These are phyloP conservation scores for Thryonomys swinderianus DNA, from an alignment of 2,113 vertebrate genomes.

Conservation along the genomic window DNA sequence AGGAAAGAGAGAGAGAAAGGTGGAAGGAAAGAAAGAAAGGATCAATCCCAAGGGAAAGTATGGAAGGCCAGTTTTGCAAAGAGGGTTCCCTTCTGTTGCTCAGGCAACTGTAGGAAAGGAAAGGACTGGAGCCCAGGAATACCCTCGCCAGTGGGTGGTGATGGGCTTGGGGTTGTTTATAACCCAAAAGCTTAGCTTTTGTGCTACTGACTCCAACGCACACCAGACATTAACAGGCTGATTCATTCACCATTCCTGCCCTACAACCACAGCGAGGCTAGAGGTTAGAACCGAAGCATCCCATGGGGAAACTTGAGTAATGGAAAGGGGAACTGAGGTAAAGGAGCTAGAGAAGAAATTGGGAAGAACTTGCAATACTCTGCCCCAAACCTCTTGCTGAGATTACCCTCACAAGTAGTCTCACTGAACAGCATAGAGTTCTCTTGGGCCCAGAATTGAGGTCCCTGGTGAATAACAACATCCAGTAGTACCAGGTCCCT, in stretches of 20 bases:
- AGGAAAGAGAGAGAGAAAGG: too few species aligned
- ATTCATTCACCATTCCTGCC: neutral
- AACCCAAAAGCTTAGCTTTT: neutral
- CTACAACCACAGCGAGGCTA: neutral
- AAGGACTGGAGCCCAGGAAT: neutral
- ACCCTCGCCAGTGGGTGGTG: neutral
- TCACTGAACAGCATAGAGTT: neutral
- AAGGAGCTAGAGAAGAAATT: neutral
- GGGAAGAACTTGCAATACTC: neutral
- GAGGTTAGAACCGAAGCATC: neutral
- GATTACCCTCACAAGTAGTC: neutral
- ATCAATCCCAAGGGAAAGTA: neutral
- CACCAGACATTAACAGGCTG: neutral
- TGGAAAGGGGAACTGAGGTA: neutral
- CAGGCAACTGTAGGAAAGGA: neutral
- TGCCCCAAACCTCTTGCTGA: neutral
- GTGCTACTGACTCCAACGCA: slow-evolving; percentile 58
- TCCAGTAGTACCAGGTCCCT: neutral
- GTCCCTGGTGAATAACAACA: neutral
- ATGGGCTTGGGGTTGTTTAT: slow-evolving; percentile 27
- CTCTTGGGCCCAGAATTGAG: neutral
- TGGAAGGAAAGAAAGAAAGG: too few species aligned
- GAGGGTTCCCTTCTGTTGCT: neutral
- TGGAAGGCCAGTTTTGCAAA: neutral
- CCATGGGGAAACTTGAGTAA: slow-evolving; percentile 43